Base-by-base conservation (phyloP, 2,888 invertebrate genomes). In the Yponomeuta malinellus region DNA sequence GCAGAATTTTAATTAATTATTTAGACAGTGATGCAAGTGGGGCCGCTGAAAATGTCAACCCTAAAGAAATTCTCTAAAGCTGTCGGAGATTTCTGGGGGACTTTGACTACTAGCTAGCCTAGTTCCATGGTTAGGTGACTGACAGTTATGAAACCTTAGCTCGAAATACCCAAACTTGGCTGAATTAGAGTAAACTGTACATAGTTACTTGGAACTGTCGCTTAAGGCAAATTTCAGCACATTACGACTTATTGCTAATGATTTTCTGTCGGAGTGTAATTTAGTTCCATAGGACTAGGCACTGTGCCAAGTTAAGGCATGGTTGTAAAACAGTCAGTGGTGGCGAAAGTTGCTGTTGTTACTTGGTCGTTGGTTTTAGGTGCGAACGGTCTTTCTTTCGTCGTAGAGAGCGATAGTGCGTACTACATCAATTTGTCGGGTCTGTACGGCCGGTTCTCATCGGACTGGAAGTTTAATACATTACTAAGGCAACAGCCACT, bases 221-320 rank as follows among this genome's bases (percentile, higher is more conserved):
- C 15, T 12, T 15, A 59, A 59, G 52, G 52, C 52, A 15, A 59
- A 59, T 59, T 59, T 59, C 52, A 59, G 12, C 52, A 59, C 15
- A 59, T 15, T 59, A 15, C 10, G 48, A 37, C 63, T 67, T 67
- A 67, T n/a, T 43, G 67, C n/a, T 48, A 67, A 67, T 48, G 48
- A 68, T 68, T 48, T 43, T 48, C 6, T 10, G 23, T 23, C 48
- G 23, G n/a, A 23, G 23, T 9, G 68, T 48, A 48, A 68, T 65
- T 65, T 68, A 48, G 48, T 48, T 29, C 23, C n/a, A 43, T 68
- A 37, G 68, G 43, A n/a, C 43, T 68, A 43, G 48, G 68, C 68
- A 23, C 68, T 8, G n/a, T 68, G 23, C 68, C 68, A 68, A 48
- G 43, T 48, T 5, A n/a, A 43, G 23, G 33, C 15, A 10, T n/a